Conservation (phyloP, 2,888 invertebrate species). For the Matsumyia berberina region DNA sequence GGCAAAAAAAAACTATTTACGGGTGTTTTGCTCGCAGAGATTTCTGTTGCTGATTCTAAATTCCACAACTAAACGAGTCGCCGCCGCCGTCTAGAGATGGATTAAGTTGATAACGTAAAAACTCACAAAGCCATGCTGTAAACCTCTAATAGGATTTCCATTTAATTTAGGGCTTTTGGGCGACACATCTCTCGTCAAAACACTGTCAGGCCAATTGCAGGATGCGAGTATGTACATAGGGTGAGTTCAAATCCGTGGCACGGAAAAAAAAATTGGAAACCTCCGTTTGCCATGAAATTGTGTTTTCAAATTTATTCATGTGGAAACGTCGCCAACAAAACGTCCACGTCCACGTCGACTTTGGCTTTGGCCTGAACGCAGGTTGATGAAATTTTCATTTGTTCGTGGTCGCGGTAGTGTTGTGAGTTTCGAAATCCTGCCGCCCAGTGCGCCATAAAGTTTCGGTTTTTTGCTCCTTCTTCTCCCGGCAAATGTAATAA, state of each 20-base stretch:
- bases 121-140: constrained; percentile 71
- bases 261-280: constrained; percentile 18
- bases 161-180: constrained; percentile 75
- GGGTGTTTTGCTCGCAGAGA: constrained; percentile 11
- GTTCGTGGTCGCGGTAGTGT: constrained; percentile 69
- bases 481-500: constrained; percentile 77
- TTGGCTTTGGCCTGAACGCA: constrained; percentile 49
- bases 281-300: constrained; percentile 52
- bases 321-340: constrained; percentile 66
- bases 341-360: constrained; percentile 54
- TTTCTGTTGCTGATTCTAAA: constrained; percentile 47
- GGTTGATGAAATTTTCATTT: constrained; percentile 74
- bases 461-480: constrained; percentile 22
- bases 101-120: constrained; percentile 67
- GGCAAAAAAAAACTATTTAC: not conserved
- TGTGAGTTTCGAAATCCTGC: constrained; percentile 15
- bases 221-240: too few relatives aligned
- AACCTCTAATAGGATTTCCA: constrained; percentile 76
- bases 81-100: constrained; percentile 26
- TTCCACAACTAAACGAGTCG: constrained; percentile 63
- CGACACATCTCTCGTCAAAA: constrained; percentile 70
- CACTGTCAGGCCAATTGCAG: constrained; percentile 38
- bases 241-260: constrained; percentile 55
- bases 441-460: constrained; percentile 41
- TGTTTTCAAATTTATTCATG: constrained; percentile 72